A percentile compares a stretch with the other conserved stretches of the same genome.
Evolutionary conservation across 2,113 vertebrate species (phyloP).

Genomic region (Pygoscelis adeliae): DNA sequence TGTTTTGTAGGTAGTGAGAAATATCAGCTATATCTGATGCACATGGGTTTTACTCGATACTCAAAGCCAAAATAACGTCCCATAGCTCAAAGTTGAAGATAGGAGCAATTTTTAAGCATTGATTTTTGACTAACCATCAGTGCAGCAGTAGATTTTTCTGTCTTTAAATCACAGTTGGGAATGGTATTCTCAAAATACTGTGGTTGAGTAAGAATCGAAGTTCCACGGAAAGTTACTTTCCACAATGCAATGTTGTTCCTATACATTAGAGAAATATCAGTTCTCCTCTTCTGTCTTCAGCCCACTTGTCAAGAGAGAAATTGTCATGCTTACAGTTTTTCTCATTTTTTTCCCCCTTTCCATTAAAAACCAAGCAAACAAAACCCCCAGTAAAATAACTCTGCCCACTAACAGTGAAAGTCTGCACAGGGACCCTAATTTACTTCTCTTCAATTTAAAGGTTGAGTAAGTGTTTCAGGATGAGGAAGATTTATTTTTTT

Average conservation of each 20-base stretch:
- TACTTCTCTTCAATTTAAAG: neutral
- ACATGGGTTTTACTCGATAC: neutral
- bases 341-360: neutral
- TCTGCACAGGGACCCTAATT: neutral
- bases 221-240: conserved; percentile 40
- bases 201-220: conserved; percentile 16
- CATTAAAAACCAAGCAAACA: neutral
- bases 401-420: neutral
- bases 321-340: neutral
- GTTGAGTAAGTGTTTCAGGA: neutral
- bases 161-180: conserved; percentile 58
- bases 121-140: conserved; percentile 53
- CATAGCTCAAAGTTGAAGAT: conserved; percentile 14
- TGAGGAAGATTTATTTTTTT: neutral
- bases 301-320: conserved; percentile 7
- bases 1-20: neutral
- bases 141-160: conserved; percentile 51
- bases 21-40: conserved; percentile 48
- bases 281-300: neutral
- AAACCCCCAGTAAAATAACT: neutral
- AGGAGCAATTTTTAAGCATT: conserved; percentile 54
- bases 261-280: conserved; percentile 14
- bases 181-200: conserved; percentile 27
- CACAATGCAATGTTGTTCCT: conserved; percentile 9
- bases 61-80: conserved; percentile 7